Conservation (phyloP, 2,113 vertebrate genomes). For the Nerophis ophidion region DNA sequence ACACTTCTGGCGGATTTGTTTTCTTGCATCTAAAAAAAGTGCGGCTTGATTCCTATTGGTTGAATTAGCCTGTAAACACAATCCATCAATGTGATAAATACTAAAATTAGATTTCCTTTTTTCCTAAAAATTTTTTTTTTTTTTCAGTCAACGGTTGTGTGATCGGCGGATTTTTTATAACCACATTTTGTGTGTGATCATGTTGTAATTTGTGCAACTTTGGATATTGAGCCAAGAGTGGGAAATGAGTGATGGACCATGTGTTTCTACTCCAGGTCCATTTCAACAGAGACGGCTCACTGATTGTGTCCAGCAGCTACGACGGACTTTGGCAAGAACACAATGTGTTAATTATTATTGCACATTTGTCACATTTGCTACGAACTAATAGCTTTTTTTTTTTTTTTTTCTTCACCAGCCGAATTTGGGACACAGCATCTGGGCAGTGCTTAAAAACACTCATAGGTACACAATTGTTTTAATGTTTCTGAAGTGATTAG, state of each 20-base stretch:
- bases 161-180: no score
- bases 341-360: background rate
- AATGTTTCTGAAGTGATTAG: background rate
- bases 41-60: no score
- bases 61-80: no score
- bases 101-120: no score
- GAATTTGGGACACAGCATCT: constrained; percentile 98
- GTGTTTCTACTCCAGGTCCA: constrained; percentile 78
- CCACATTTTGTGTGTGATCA: no score
- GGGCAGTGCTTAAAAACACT: constrained; percentile 98
- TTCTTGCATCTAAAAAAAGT: no score
- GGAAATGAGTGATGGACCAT: background rate
- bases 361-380: background rate
- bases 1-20: no score
- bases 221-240: background rate
- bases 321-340: constrained; percentile 91
- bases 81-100: no score
- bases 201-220: background rate
- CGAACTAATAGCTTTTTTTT: constrained; percentile 1
- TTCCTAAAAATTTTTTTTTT: no score
- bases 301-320: constrained; percentile 98
- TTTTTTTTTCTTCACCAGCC: constrained; percentile 64
- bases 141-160: no score
- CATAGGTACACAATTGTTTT: constrained; percentile 77
- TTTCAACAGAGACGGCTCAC: constrained; percentile 95